Conservation (phyloP, 2,888 invertebrate genomes). For the Cantharis rustica region DNA sequence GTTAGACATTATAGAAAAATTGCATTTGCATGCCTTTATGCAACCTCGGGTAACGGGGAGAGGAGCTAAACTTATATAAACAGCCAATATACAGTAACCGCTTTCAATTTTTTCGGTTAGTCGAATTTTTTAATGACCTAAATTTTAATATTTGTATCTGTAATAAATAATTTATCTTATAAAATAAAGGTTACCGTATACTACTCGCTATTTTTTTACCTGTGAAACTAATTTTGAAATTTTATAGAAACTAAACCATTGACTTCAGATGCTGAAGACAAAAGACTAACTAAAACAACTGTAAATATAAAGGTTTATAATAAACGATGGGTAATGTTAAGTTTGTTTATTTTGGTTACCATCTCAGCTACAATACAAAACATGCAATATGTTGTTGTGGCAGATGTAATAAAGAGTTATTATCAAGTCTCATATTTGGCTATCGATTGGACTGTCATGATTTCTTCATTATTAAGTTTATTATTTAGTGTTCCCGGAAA, state of each 20-base stretch:
- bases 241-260: not conserved
- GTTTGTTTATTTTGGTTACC: not conserved
- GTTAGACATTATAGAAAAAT: no score
- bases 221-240: no score
- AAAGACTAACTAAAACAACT: not conserved
- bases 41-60: no score
- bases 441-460: not conserved
- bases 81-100: no score
- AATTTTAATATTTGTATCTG: no score
- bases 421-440: not conserved
- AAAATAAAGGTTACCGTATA: no score
- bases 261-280: not conserved
- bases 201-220: no score
- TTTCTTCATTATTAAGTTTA: not conserved
- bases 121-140: no score
- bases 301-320: not conserved
- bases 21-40: no score
- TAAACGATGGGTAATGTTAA: not conserved
- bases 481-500: not conserved
- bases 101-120: no score
- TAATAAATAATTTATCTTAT: no score
- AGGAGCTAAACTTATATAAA: no score
- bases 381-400: not conserved
- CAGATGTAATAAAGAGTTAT: not conserved
- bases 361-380: not conserved